These are phyloP conservation scores for Calcarius lapponicus DNA, from an alignment of 2,797 vertebrate genomes.

Conservation along the genomic window DNA sequence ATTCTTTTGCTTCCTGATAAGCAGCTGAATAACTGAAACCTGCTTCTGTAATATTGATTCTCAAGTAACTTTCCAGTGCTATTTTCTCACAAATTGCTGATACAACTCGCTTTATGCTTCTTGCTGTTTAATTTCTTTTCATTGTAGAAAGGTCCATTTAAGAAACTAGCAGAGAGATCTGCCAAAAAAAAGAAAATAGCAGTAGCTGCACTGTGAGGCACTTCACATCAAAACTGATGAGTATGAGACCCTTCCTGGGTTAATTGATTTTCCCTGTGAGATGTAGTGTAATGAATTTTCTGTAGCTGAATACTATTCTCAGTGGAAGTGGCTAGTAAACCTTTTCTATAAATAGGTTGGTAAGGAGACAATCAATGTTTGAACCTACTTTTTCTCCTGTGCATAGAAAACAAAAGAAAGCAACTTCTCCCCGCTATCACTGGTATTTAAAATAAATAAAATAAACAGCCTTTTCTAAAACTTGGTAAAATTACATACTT, in stretches of 20 bases:
- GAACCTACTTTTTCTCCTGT: neutral
- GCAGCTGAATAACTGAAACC: neutral
- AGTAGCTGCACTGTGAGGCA: neutral
- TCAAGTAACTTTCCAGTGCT: neutral
- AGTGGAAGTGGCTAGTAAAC: neutral
- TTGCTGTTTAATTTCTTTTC: conserved; percentile 14
- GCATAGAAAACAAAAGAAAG: neutral
- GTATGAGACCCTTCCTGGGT: neutral
- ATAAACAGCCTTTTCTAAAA: neutral
- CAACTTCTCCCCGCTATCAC: neutral
- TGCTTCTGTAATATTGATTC: neutral
- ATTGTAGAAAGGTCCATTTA: neutral
- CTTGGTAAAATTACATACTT: neutral
- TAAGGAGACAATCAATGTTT: neutral
- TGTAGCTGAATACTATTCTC: neutral
- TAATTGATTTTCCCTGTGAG: neutral
- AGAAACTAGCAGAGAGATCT: neutral
- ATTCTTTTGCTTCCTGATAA: neutral
- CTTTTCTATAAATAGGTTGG: neutral
- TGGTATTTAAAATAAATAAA: neutral
- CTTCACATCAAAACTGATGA: neutral
- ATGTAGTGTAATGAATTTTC: neutral
- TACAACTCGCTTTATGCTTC: neutral
- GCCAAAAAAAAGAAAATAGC: neutral
- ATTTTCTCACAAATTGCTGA: neutral